phyloP scores from a whole-genome alignment of 2,888 invertebrate genomes.

The Homarus gammarus region DNA sequence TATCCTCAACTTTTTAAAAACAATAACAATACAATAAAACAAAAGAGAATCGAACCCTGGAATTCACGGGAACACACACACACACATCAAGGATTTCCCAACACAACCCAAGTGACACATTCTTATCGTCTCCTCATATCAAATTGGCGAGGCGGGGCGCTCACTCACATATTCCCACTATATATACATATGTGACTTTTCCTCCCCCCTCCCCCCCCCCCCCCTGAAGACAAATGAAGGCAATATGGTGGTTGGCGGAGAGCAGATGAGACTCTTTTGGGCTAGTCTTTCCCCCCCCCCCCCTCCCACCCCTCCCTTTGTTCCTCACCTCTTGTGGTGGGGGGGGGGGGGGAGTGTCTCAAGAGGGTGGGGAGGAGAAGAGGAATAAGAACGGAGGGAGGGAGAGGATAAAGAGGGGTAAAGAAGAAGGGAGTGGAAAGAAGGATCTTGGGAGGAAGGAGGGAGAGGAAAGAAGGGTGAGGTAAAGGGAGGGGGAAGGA shows the following conservation, averaged over 20 bases:
- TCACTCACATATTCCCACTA: slow-evolving; percentile 35
- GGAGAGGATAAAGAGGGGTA: neutral
- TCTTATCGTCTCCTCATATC: neutral
- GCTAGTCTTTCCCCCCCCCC: neutral
- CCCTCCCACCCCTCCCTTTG: neutral
- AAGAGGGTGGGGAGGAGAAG: neutral
- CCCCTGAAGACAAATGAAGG: slow-evolving; percentile 55
- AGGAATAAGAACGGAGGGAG: neutral
- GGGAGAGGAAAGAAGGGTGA: neutral
- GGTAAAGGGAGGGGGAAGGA: too few species aligned
- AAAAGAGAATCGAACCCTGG: too few species aligned
- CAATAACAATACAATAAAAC: too few species aligned
- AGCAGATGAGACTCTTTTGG: neutral
- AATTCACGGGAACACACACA: neutral
- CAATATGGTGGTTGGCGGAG: slow-evolving; percentile 41
- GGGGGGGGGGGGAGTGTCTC: neutral
- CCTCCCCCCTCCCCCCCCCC: too few species aligned
- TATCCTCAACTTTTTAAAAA: too few species aligned
- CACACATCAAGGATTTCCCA: neutral
- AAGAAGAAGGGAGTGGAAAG: too few species aligned
- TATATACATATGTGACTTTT: slow-evolving; percentile 59
- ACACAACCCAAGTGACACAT: neutral
- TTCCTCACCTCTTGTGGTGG: neutral
- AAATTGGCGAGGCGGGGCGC: neutral
- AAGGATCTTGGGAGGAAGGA: neutral